Percentiles rank a stretch among this genome's conserved stretches.
phyloP scores from a whole-genome alignment of 2,113 vertebrate species.

The Emydura subglobosa region DNA sequence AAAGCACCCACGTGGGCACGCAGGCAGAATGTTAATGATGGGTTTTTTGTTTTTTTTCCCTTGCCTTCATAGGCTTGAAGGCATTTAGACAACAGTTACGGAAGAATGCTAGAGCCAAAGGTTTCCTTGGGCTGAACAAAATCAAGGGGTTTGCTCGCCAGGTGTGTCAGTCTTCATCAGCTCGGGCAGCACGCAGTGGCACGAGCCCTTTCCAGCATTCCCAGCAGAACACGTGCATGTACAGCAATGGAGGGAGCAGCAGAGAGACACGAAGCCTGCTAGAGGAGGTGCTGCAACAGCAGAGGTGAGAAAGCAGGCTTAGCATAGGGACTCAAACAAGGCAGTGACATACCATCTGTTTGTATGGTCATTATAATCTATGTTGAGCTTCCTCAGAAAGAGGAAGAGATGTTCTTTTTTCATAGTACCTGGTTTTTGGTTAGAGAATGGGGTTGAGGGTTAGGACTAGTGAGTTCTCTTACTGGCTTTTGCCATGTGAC shows the following conservation, averaged over 20 bases:
- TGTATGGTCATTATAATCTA: not conserved
- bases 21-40: not conserved
- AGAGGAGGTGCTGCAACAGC: conserved; percentile 92
- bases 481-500: conserved; percentile 34
- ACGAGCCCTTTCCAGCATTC: conserved; percentile 79
- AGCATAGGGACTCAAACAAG: not conserved
- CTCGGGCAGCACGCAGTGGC: conserved; percentile 83
- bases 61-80: conserved; percentile 87
- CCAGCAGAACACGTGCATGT: conserved; percentile 71
- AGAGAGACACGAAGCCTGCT: conserved; percentile 81
- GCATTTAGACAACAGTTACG: conserved; percentile 96
- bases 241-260: conserved; percentile 59
- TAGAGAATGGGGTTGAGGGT: not conserved
- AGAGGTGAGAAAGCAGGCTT: conserved; percentile 82
- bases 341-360: not conserved
- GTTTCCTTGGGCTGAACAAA: conserved; percentile 94
- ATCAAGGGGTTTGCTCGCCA: conserved; percentile 94
- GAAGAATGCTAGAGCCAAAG: conserved; percentile 92
- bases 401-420: not conserved
- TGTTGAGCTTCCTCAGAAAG: not conserved
- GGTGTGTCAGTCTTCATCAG: conserved; percentile 82
- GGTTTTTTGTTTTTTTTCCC: not conserved
- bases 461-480: conserved; percentile 6
- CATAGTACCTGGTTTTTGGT: fast-evolving
- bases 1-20: not conserved